Base-by-base conservation (phyloP, 2,113 vertebrate species). In the Oceanodroma tethys region DNA sequence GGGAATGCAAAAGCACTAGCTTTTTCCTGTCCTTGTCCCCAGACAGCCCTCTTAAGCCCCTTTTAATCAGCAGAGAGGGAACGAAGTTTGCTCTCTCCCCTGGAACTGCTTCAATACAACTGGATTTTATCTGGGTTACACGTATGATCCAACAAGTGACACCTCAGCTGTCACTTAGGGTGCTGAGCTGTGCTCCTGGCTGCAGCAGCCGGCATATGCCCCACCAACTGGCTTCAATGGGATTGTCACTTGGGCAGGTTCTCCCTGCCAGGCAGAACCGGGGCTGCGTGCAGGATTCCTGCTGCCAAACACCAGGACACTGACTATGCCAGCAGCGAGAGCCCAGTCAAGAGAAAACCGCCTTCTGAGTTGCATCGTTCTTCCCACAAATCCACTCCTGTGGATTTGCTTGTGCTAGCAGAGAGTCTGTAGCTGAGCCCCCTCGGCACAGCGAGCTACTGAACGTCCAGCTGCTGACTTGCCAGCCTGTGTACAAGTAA, bases 11-110 rank as follows among this genome's bases (percentile, higher is more conserved):
- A 85, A 63, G 36, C 80, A 53, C 59, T 34, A 1, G 13, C 50
- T 88, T 94, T 85, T 55, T 82, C 82, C 68, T 85, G 62, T 79
- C 68, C 58, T 91, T 91, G 89, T 95, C 84, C 81, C 53, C 48
- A 87, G 38, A 60, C 52, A 95, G 73, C 70, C 91, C 45, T 50
- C 81, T n/a, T 85, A 65, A 68, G 66, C 92, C 78, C 34, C 45
- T 94, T 93, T 75, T 62, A 72, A 76, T 85, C 81, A 93, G 74
- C n/a, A 73, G 13, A 65, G 29, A 74, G 47, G 50, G 56, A 85
- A 75, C 6, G 8, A 71, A 70, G 25, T 87, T 81, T 68, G 30
- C 40, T 79, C 1, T 86, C n/a, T 60, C 14, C 45, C 65, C 48
- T 94, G 47, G 68, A 95, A 91, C 60, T 48, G 43, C 59, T 78